A percentile compares a stretch with the other conserved stretches of the same genome.
Evolutionary conservation across 1,140 invertebrate species (phyloP).

Genomic region (Gonioctena quinquepunctata): DNA sequence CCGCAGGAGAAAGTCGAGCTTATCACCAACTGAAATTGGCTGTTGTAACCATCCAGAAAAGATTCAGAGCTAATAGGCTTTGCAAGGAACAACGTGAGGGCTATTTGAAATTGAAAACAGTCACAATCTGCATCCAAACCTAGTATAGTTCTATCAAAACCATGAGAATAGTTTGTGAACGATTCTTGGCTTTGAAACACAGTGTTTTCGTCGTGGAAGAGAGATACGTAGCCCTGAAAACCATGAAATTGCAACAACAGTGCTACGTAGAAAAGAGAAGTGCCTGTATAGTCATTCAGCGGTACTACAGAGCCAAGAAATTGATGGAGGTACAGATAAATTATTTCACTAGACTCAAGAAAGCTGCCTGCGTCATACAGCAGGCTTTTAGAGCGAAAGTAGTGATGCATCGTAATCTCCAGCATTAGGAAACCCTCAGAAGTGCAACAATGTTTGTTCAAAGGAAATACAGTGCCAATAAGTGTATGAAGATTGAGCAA

Average conservation of each 20-base stretch:
- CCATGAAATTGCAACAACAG: conserved; percentile 32
- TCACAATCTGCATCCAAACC: conserved; percentile 57
- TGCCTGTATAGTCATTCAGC: conserved; percentile 42
- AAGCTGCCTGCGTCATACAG: conserved; percentile 33
- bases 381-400: conserved; percentile 55
- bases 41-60: conserved; percentile 34
- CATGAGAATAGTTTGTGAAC: conserved; percentile 50
- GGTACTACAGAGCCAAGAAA: conserved; percentile 47
- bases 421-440: conserved; percentile 47
- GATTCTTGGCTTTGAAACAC: conserved; percentile 54
- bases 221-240: conserved; percentile 38
- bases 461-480: conserved; percentile 40
- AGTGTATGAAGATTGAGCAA: conserved; percentile 31
- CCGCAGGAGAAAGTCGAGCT: conserved; percentile 14
- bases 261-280: conserved; percentile 15
- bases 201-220: conserved; percentile 48
- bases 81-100: conserved; percentile 40
- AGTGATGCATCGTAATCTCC: conserved; percentile 44
- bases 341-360: conserved; percentile 31
- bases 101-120: conserved; percentile 47
- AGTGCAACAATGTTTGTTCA: conserved; percentile 43
- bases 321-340: conserved; percentile 22
- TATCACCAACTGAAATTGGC: conserved; percentile 29
- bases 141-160: conserved; percentile 53
- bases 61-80: conserved; percentile 49